phyloP scores from a whole-genome alignment of 1,140 invertebrate genomes.

The Trinorchestia longiramus region DNA sequence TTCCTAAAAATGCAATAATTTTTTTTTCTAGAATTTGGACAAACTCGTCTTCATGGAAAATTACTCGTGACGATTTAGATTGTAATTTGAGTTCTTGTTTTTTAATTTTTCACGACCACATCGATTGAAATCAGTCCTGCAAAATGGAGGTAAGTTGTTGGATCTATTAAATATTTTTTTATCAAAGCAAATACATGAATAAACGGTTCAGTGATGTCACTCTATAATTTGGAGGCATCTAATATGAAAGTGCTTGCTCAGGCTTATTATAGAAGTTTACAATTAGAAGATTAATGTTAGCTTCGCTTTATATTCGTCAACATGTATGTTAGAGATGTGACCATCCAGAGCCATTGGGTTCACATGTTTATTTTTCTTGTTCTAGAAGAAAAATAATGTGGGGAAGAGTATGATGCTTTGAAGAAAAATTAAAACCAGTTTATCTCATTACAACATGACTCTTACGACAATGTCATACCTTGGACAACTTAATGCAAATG shows the following conservation, averaged over 20 bases:
- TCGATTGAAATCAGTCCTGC: neutral
- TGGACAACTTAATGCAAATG: too few relatives aligned
- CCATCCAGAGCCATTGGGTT: too few relatives aligned
- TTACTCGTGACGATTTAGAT: neutral
- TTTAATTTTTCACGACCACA: neutral
- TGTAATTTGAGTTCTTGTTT: neutral
- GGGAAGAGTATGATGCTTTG: too few relatives aligned
- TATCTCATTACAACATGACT: too few relatives aligned
- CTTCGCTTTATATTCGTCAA: neutral
- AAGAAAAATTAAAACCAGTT: too few relatives aligned
- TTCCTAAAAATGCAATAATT: too few relatives aligned
- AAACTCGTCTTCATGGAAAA: neutral
- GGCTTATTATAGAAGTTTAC: neutral
- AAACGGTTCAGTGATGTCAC: neutral
- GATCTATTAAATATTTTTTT: neutral
- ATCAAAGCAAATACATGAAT: neutral
- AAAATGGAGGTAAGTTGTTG: neutral
- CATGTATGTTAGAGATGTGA: too few relatives aligned
- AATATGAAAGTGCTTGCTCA: neutral
- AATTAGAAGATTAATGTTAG: neutral
- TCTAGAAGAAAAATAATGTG: too few relatives aligned
- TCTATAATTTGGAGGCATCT: neutral
- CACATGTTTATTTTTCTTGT: too few relatives aligned
- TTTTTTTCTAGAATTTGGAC: too few relatives aligned
- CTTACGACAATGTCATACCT: too few relatives aligned